Conservation (phyloP, 2,797 vertebrate species). For the Hoplostethus mediterraneus region DNA sequence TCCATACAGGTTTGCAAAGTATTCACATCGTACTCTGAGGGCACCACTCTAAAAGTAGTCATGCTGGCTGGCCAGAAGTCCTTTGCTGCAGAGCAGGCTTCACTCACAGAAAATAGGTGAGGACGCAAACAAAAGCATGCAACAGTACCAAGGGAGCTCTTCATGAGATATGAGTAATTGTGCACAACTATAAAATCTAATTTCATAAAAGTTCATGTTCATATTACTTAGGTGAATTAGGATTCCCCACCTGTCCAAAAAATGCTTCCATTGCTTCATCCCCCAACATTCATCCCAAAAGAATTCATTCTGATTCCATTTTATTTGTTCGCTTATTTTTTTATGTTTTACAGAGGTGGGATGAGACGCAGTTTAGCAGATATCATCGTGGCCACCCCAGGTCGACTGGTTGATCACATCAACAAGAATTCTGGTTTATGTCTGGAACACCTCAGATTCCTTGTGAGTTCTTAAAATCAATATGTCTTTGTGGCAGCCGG, state of each 20-base stretch:
- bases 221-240: too few species aligned
- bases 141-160: too few species aligned
- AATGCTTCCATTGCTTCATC: not conserved
- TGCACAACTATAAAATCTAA: too few species aligned
- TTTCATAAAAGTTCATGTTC: too few species aligned
- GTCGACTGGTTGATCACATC: slow-evolving; percentile 95
- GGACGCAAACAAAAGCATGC: slow-evolving; percentile 11
- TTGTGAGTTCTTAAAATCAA: slow-evolving; percentile 81
- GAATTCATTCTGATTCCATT: not conserved
- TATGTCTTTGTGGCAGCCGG: too few species aligned
- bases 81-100: slow-evolving; percentile 89
- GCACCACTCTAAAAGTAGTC: slow-evolving; percentile 88
- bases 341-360: slow-evolving; percentile 57
- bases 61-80: slow-evolving; percentile 91
- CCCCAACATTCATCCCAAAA: not conserved
- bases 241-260: too few species aligned
- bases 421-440: slow-evolving; percentile 88
- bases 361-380: slow-evolving; percentile 89
- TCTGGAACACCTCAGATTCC: slow-evolving; percentile 90
- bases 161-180: too few species aligned
- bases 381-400: slow-evolving; percentile 94
- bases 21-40: slow-evolving; percentile 89
- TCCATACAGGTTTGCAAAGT: slow-evolving; percentile 90
- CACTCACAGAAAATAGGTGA: slow-evolving; percentile 89
- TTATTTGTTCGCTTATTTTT: not conserved